Evolutionary conservation across 2,797 vertebrate species (phyloP), one percentile per base, ranked within the genome.

Genomic region (Enteromius afrohamiltoni): DNA sequence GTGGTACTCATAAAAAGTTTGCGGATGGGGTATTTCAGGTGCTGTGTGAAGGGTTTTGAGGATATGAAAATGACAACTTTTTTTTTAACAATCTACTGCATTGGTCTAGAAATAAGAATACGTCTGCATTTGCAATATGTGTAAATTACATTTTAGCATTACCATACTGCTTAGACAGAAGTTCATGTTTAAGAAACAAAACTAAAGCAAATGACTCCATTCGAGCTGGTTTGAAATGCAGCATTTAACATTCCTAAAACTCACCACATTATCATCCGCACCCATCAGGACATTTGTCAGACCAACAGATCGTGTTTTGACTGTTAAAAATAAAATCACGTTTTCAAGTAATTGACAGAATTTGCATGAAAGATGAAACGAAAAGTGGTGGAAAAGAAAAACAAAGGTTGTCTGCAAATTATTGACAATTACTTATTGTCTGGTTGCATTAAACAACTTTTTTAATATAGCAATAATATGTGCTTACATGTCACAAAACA

Each of bases 261-360:
- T 78, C 23, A 85, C 86, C 84, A 19, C 23, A 74, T n/a, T 65
- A 26, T 53, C 47, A 49, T 77, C 69, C 17, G 9, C 64, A 62
- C 55, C 58, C 17, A 29, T 77, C 51, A 26, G 49, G 69, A 49
- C 3, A 9, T 58, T 64, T 13, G n/a, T 65, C 49, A 71, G 16
- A 53, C 80, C 79, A 34, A 85, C 37, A 51, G 68, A 78, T n/a
- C 78, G 47, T 0, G 80, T 8, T 16, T 40, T 60, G 49, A 65
- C 86, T 87, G 58, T 23, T 14, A 60, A 55, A 3, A 62, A 62
- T 17, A 49, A 29, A 64, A 53, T 11, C 60, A 31, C 16, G 0
- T 49, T 37, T 37, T 21, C 3, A 62, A 79, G 14, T 6, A 69
- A 17, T 7, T 16, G 9, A 67, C 19, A 51, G 68, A 31, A 45